Percentiles rank a stretch among this genome's conserved stretches.
Conservation (phyloP, 1,140 invertebrate genomes). For the Drosophila lini region DNA sequence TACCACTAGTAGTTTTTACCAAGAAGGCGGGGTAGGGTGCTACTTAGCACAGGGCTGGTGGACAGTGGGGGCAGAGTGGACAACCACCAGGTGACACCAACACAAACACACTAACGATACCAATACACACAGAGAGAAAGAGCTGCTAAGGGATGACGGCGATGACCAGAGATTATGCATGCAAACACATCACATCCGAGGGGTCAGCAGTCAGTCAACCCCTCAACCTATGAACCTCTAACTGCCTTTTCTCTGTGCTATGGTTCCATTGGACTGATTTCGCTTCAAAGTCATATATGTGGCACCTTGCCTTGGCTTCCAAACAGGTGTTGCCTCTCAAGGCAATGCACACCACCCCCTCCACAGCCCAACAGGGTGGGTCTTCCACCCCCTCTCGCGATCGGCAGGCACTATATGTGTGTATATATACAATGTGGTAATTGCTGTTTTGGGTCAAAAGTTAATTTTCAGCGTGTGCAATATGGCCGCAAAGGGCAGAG, state of each 20-base stretch:
- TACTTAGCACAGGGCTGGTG: slow-evolving; percentile 39
- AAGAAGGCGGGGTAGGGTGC: slow-evolving; percentile 3
- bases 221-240: slow-evolving; percentile 33
- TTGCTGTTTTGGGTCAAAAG: slow-evolving; percentile 77
- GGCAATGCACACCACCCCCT: slow-evolving; percentile 31
- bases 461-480: slow-evolving; percentile 74
- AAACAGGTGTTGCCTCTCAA: slow-evolving; percentile 82
- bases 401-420: background rate
- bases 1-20: background rate
- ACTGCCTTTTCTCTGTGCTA: slow-evolving; percentile 13
- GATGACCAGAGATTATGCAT: slow-evolving; percentile 80
- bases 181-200: slow-evolving; percentile 66
- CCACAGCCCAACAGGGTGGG: slow-evolving; percentile 39
- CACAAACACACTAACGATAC: slow-evolving; percentile 3
- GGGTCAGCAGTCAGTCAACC: slow-evolving; percentile 44
- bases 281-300: slow-evolving; percentile 66
- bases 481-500: slow-evolving; percentile 52
- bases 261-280: slow-evolving; percentile 80
- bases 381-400: slow-evolving; percentile 7
- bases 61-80: slow-evolving; percentile 34
- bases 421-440: slow-evolving; percentile 47
- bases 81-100: slow-evolving; percentile 70
- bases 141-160: slow-evolving; percentile 70
- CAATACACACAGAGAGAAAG: slow-evolving; percentile 19
- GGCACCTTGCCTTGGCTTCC: slow-evolving; percentile 56